Evolutionary conservation across 2,888 invertebrate genomes (phyloP), one percentile per base, ranked within the genome.

Genomic region (Hirtodrosophila duncani): DNA sequence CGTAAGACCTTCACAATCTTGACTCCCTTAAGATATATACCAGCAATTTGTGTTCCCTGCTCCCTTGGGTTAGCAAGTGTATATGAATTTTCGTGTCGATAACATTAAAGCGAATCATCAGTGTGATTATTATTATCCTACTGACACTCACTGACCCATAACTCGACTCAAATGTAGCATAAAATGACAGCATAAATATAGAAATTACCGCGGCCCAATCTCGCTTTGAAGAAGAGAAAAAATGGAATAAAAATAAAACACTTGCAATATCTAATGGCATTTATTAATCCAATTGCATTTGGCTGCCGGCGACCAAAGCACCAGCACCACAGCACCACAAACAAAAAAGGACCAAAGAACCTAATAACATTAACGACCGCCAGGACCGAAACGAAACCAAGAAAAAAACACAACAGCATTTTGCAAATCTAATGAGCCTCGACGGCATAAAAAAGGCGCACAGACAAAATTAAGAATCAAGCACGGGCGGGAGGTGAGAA

Each of bases 351-450:
- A 39, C 43, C 41, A 33, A 42, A 50, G 53, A 62, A 56, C 67
- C 58, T 74, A 78, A 78, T 78, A 80, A 77, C 77, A 80, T 68
- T 80, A 77, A 74, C 63, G 80, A 74, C 74, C 74, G 38, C 60
- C 53, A 58, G 56, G 52, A 59, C 48, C 50, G 16, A 53, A 34
- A 18, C 18, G 31, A 10, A 33, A 37, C 36, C 18, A 24, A 59
- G 63, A 57, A 69, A 70, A 77, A 71, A 83, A 81, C 82, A 57
- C 70, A 70, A 77, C 70, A 83, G 80, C 82, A 84, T 83, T 84
- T 82, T 65, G 84, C 81, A 78, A 82, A 81, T 85, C 83, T 85
- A 85, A 85, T 85, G 85, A 85, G 84, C 85, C 85, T 83, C 75
- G 80, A 83, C 85, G 80, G 81, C 82, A 82, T 84, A 81, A 85